Evolutionary conservation across 2,888 invertebrate genomes (phyloP), one percentile per base, ranked within the genome.

Genomic region (Andrena dorsata): DNA sequence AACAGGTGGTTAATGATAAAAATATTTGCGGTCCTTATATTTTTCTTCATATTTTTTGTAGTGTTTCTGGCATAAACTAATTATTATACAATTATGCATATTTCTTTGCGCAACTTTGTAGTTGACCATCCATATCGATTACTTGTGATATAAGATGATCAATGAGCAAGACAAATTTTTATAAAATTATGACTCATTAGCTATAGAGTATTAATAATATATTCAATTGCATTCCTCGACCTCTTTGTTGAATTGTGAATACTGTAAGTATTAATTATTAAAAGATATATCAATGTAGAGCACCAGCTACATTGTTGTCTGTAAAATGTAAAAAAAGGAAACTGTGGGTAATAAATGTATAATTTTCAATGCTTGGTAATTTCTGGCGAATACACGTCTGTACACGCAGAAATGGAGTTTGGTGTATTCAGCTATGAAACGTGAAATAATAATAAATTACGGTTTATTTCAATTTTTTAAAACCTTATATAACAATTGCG

Each of bases 1-100:
- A 99, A 99, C 95, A 96, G 99, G 90, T 99, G 99, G 97, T 95
- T 99, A 47, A 99, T 99, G 99, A 97, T 99, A 90, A 99, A 99
- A 95, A 97, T 99, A 88, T 99, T 99, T 95, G 99, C 97, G 72
- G 98, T 99, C 83, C 95, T 99, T 74, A 98, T 99, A 95, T 97
- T 99, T 93, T 99, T 99, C 96, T 99, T 99, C 94, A 97, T 99
- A 94, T 98, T 99, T 94, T 99, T 99, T 95, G 97, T 99, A 93
- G 97, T 99, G 89, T 99, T 99, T 94, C 95, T 99, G 95, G 98
- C 98, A 91, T 97, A 96, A 95, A 82, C 51, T 49, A 72, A 72
- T 49, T 70, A 65, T 68, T 51, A 16, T n/a, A 68, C 35, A 64
- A 70, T 32, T 61, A 49, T 82, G 63, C 41, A 74, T 70, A 68